A percentile compares a stretch with the other conserved stretches of the same genome.
phyloP scores from a whole-genome alignment of 2,797 vertebrate genomes.

The Cossypha dichroa region DNA sequence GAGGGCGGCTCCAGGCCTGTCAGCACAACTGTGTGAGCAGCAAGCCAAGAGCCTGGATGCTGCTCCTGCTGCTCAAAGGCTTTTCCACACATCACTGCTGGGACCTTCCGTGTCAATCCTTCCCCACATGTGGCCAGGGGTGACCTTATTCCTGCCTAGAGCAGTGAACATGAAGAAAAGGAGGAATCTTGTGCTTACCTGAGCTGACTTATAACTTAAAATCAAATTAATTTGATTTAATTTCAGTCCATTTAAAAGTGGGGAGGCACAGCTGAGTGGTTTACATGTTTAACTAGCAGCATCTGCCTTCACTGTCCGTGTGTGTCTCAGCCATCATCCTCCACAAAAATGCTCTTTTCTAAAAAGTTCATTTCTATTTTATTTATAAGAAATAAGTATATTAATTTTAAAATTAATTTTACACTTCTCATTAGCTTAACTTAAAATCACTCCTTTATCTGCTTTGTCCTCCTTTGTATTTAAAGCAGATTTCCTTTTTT shows the following conservation, averaged over 20 bases:
- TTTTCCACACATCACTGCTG: constrained; percentile 5
- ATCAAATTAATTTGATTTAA: background rate
- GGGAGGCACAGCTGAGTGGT: background rate
- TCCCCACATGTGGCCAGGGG: constrained; percentile 32
- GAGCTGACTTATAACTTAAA: background rate
- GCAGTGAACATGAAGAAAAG: background rate
- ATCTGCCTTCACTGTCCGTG: background rate
- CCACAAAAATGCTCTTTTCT: background rate
- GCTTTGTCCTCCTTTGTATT: background rate
- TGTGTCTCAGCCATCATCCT: background rate
- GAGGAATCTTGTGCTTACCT: background rate
- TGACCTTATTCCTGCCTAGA: constrained; percentile 34
- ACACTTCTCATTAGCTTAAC: background rate
- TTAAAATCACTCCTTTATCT: background rate
- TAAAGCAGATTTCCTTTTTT: background rate
- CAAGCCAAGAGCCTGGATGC: constrained; percentile 56
- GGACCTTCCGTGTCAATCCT: constrained; percentile 29
- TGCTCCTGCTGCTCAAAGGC: constrained; percentile 5
- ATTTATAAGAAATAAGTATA: background rate
- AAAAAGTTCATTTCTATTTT: background rate
- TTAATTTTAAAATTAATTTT: background rate
- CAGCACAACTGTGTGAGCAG: constrained; percentile 7
- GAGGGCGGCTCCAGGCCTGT: constrained; percentile 60
- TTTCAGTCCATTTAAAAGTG: background rate
- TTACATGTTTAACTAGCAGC: background rate